These are phyloP conservation scores for Natrix natrix DNA, from an alignment of 2,797 vertebrate genomes.

Conservation along the genomic window DNA sequence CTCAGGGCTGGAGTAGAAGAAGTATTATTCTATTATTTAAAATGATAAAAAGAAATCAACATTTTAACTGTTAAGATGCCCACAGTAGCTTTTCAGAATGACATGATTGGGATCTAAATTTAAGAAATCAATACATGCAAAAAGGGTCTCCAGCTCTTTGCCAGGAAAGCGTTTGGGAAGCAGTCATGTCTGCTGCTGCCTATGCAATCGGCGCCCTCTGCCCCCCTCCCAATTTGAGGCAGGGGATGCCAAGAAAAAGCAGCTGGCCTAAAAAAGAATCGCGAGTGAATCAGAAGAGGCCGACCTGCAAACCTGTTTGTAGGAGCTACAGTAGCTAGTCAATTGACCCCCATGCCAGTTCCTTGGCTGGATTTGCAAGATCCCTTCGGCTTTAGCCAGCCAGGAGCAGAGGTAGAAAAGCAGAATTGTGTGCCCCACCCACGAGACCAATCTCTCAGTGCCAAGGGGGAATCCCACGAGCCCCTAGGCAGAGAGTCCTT, in stretches of 20 bases:
- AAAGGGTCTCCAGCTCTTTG: background rate
- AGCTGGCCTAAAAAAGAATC: background rate
- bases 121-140: background rate
- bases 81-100: background rate
- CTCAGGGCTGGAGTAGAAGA: background rate
- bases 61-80: background rate
- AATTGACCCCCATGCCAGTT: background rate
- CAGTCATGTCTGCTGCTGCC: background rate
- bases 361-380: background rate
- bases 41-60: background rate
- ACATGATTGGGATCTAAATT: background rate
- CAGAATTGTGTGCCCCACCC: background rate
- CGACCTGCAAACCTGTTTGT: background rate
- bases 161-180: background rate
- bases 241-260: background rate
- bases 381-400: background rate
- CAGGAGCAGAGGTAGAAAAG: background rate
- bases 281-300: background rate
- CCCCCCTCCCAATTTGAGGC: background rate
- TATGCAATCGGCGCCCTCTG: background rate
- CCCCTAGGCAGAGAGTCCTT: background rate
- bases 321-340: background rate
- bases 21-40: background rate
- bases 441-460: background rate
- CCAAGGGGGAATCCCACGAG: background rate